phyloP scores from a whole-genome alignment of 37 sponge, comb jelly and placozoan genomes.

The Beroe forskalii region DNA sequence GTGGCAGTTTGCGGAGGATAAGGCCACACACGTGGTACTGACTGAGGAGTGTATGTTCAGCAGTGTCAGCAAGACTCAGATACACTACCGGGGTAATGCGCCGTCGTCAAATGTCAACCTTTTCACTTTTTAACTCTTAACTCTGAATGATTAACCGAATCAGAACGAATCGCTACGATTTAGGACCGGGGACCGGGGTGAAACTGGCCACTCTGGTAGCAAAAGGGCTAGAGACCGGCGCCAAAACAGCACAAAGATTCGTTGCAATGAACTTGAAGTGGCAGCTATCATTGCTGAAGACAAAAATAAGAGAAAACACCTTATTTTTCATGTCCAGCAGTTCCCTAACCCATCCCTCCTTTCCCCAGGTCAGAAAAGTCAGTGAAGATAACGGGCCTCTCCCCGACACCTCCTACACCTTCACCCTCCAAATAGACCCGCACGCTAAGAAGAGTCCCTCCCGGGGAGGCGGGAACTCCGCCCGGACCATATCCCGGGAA shows the following conservation, averaged over 20 bases:
- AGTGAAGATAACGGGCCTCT: neutral
- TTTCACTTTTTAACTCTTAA: neutral
- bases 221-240: too few species aligned
- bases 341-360: too few species aligned
- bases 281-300: too few species aligned
- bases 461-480: neutral
- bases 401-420: constrained; percentile 30
- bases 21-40: neutral
- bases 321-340: too few species aligned
- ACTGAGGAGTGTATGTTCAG: neutral
- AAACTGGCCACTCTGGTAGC: too few species aligned
- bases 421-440: constrained; percentile 22
- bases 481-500: neutral
- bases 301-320: too few species aligned
- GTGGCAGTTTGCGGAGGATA: neutral
- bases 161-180: too few species aligned
- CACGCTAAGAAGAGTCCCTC: neutral
- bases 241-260: too few species aligned
- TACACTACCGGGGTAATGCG: constrained; percentile 32
- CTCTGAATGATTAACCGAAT: too few species aligned
- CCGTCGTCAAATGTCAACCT: too few species aligned
- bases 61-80: neutral
- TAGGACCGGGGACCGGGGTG: too few species aligned
- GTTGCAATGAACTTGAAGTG: too few species aligned
- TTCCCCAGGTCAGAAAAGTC: constrained; percentile 11